Base-by-base conservation (phyloP, 30 jellyfish, hydroid and myxozoan genomes). In the Hydractinia symbiolongicarpus region DNA sequence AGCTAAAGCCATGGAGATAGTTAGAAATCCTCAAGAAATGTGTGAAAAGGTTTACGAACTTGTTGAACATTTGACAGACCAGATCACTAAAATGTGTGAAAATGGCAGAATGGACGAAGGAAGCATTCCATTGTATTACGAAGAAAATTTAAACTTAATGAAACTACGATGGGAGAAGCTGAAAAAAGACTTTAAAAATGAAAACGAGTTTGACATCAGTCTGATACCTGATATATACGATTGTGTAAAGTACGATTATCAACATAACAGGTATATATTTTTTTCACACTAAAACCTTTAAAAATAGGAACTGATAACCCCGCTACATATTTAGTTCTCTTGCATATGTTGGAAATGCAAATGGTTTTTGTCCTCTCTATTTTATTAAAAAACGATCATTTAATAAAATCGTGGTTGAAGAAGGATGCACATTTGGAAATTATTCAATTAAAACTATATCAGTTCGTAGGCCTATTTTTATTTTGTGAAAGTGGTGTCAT, bases 211-310 rank as follows among this genome's bases (percentile, higher is more conserved):
- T 67, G 96, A 92, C 82, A 92, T 92, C 58, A 92, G 98, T 77
- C 86, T 92, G 49, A 92, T 92, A 54, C 98, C 98, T 4, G 98
- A 92, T 50, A 92, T 92, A 13, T 92, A 92, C 56, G 98, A 92
- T 81, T 86, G 98, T 69, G 98, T 81, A 44, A 92, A 87, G 55
- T 92, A 92, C 77, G 98, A 92, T 80, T 86, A 86, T 61, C 74
- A 82, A 62, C 98, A 92, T 57, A 92, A 92, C 77, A 86, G 93
- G 97, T 90, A 54, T 19, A 64, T n/a, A 1, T 64, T 4, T n/a
- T 64, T 51, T 4, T 51, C 74, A 64, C 4, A 7, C 4, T 64
- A 64, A 51, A 7, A 7, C 1, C 44, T 30, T 30, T 30, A 30
- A 30, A 30, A 30, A 30, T 30, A 30, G 44, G 44, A 30, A 30